A percentile compares a stretch with the other conserved stretches of the same genome.
Conservation (phyloP, 2,888 invertebrate genomes). For the Synanthedon andrenaeformis region DNA sequence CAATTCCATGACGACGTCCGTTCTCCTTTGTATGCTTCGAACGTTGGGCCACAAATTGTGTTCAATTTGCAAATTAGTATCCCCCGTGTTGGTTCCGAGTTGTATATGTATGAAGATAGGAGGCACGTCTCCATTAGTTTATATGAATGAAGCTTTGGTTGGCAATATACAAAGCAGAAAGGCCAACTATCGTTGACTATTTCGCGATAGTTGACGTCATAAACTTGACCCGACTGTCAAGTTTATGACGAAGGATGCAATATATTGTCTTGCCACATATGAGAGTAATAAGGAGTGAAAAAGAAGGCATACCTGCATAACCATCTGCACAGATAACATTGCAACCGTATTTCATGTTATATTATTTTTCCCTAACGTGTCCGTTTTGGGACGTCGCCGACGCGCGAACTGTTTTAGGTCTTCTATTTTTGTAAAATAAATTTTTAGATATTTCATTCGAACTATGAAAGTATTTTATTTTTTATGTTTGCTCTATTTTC, state of each 20-base stretch:
- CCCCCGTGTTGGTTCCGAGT: neutral
- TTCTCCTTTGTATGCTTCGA: neutral
- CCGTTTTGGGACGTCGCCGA: slow-evolving; percentile 6
- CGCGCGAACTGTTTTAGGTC: slow-evolving; percentile 5
- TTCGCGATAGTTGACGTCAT: no score
- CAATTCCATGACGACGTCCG: slow-evolving; percentile 1
- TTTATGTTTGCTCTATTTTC: neutral
- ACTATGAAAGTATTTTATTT: neutral
- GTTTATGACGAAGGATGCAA: no score
- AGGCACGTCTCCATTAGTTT: neutral
- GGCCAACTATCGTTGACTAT: no score
- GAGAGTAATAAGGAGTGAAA: neutral
- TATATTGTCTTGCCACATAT: no score
- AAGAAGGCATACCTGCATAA: neutral
- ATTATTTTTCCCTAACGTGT: slow-evolving; percentile 10
- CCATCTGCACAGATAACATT: slow-evolving; percentile 3
- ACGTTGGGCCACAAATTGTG: slow-evolving; percentile 1
- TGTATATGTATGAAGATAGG: neutral
- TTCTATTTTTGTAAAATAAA: slow-evolving; percentile 13
- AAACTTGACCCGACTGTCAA: no score
- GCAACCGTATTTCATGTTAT: slow-evolving; percentile 7
- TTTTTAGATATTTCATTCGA: slow-evolving; percentile 6
- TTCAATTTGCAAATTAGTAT: slow-evolving; percentile 3
- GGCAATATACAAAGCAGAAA: no score
- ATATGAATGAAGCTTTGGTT: no score